Evolutionary conservation across 2,888 invertebrate genomes (phyloP).

Genomic region (Pycnomerus fuliginosus): DNA sequence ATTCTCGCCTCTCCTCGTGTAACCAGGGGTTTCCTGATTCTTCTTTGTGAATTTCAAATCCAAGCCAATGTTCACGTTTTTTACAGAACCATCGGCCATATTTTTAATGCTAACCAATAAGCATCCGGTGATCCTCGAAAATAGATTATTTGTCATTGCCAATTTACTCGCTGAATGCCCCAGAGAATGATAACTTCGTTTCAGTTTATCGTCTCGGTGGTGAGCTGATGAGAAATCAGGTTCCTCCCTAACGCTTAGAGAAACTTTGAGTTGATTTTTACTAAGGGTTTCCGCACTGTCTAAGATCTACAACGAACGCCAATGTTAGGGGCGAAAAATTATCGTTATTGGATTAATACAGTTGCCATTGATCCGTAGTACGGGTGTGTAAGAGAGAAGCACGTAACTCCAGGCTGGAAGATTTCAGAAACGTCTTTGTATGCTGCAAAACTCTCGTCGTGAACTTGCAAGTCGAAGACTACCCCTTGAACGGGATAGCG

Average conservation of each 20-base stretch:
- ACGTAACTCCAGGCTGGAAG: constrained; percentile 65
- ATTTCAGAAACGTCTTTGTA: constrained; percentile 59
- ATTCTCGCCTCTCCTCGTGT: constrained; percentile 68
- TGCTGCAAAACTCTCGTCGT: constrained; percentile 48
- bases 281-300: constrained; percentile 57
- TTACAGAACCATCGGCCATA: constrained; percentile 49
- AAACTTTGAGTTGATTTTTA: constrained; percentile 63
- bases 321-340: constrained; percentile 4
- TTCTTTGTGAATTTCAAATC: constrained; percentile 87
- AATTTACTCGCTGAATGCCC: constrained; percentile 61
- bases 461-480: constrained; percentile 57
- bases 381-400: constrained; percentile 74
- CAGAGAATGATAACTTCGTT: constrained; percentile 57
- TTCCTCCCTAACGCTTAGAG: constrained; percentile 55
- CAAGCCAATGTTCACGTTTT: constrained; percentile 80
- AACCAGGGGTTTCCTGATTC: constrained; percentile 77
- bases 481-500: constrained; percentile 72
- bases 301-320: constrained; percentile 55
- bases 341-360: constrained; percentile 51
- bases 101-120: constrained; percentile 61
- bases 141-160: constrained; percentile 56
- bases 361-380: constrained; percentile 80
- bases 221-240: constrained; percentile 53
- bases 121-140: constrained; percentile 86
- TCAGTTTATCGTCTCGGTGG: constrained; percentile 42